Evolutionary conservation across 2,797 vertebrate species (phyloP).

Genomic region (Okamejei kenojei): DNA sequence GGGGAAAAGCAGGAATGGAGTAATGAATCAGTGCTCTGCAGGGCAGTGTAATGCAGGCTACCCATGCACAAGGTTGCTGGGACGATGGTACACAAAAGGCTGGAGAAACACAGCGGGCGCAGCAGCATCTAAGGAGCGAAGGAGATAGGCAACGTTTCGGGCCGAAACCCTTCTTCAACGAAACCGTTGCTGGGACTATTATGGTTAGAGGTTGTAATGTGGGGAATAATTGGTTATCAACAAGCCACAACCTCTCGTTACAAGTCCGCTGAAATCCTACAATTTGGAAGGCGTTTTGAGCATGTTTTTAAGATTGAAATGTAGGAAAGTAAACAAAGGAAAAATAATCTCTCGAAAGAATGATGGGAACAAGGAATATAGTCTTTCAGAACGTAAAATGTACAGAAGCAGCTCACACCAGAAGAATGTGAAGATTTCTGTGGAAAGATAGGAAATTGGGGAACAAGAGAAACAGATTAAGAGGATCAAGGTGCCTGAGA

Average conservation of each 20-base stretch:
- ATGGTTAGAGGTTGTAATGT: too few species aligned
- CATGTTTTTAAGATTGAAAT: neutral
- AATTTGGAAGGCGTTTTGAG: too few species aligned
- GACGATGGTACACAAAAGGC: too few species aligned
- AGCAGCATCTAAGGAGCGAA: too few species aligned
- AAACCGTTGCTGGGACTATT: neutral
- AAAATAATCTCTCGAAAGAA: neutral
- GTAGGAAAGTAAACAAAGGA: neutral
- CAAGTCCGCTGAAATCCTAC: neutral
- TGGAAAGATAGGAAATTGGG: neutral
- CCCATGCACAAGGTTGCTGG: neutral
- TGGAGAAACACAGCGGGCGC: too few species aligned
- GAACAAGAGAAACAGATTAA: neutral
- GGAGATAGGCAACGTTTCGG: too few species aligned
- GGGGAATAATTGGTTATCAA: neutral
- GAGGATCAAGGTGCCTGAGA: neutral
- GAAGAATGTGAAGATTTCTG: neutral
- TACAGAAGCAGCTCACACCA: neutral
- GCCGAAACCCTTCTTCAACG: too few species aligned
- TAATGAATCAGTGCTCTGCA: too few species aligned
- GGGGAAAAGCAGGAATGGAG: too few species aligned
- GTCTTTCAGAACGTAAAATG: neutral
- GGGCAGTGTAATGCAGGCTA: too few species aligned
- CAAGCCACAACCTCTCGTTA: neutral
- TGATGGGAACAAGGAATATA: neutral